Percentiles rank a stretch among this genome's conserved stretches.
Evolutionary conservation across 2,113 vertebrate species (phyloP).

Genomic region (Carassius carassius): DNA sequence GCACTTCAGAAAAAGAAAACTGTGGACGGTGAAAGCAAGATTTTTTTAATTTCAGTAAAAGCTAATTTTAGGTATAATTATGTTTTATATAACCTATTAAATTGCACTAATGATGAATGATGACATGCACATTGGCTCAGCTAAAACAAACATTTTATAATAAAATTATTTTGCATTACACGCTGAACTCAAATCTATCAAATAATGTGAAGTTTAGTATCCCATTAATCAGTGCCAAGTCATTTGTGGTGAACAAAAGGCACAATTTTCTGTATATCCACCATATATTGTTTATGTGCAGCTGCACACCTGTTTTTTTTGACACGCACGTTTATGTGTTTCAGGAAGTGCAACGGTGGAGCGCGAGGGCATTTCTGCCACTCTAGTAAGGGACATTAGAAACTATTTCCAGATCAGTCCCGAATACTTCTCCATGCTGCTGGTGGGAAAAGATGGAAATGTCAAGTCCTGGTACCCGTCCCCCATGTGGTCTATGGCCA

Average conservation of each 20-base stretch:
- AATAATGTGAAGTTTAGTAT: neutral
- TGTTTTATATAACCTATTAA: neutral
- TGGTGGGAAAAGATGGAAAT: conserved; percentile 97
- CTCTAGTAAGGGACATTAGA: conserved; percentile 92
- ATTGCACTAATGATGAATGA: neutral
- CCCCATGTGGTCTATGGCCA: conserved; percentile 98
- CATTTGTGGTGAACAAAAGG: neutral
- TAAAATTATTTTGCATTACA: neutral
- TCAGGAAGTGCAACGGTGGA: conserved; percentile 91
- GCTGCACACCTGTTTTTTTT: neutral
- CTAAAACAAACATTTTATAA: neutral
- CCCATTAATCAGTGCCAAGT: neutral
- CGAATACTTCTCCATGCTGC: conserved; percentile 98
- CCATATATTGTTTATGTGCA: neutral
- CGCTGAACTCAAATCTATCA: neutral
- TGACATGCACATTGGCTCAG: neutral
- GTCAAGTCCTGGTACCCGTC: conserved; percentile 99
- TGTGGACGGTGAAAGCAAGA: too few relatives aligned
- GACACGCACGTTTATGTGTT: conserved; percentile 28
- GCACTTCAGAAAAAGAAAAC: too few relatives aligned
- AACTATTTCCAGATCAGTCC: conserved; percentile 98
- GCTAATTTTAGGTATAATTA: neutral
- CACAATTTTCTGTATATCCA: neutral
- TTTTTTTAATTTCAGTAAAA: too few relatives aligned
- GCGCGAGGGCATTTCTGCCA: conserved; percentile 86